Conservation (phyloP, 1,140 invertebrate genomes). For the Bombyx mandarina region DNA sequence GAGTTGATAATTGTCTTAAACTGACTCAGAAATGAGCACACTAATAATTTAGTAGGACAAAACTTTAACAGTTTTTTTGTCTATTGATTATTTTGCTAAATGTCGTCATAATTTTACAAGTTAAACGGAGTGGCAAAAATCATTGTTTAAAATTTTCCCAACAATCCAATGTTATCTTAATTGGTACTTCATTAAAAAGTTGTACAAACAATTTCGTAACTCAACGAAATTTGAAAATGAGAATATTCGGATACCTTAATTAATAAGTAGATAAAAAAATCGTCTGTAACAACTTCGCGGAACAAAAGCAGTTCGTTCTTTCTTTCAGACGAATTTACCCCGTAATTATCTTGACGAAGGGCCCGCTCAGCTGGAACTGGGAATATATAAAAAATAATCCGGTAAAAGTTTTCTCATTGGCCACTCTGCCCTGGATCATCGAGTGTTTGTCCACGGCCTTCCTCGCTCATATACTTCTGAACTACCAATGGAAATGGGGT, state of each 20-base stretch:
- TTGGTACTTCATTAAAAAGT: constrained; percentile 2
- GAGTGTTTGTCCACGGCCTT: constrained; percentile 83
- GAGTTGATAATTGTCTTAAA: no score
- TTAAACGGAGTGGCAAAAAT: neutral
- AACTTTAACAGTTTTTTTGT: no score
- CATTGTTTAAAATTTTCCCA: no score
- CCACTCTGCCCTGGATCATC: constrained; percentile 86
- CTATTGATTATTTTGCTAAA: no score
- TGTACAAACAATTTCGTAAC: neutral
- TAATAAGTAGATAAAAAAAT: constrained; percentile 5
- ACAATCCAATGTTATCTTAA: constrained; percentile 1
- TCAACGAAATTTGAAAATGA: neutral
- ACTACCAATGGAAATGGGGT: constrained; percentile 89
- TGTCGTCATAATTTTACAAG: neutral
- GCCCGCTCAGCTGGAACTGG: constrained; percentile 92
- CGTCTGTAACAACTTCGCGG: constrained; percentile 1
- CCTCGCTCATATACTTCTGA: constrained; percentile 81
- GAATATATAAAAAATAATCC: constrained; percentile 84
- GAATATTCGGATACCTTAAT: neutral
- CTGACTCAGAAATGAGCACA: no score
- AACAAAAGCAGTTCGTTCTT: constrained; percentile 12
- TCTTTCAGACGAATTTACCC: constrained; percentile 83
- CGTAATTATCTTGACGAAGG: constrained; percentile 91
- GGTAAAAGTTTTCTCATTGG: constrained; percentile 83
- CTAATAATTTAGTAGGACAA: no score